Base-by-base conservation (phyloP, 1,140 invertebrate genomes). In the Battus philenor region DNA sequence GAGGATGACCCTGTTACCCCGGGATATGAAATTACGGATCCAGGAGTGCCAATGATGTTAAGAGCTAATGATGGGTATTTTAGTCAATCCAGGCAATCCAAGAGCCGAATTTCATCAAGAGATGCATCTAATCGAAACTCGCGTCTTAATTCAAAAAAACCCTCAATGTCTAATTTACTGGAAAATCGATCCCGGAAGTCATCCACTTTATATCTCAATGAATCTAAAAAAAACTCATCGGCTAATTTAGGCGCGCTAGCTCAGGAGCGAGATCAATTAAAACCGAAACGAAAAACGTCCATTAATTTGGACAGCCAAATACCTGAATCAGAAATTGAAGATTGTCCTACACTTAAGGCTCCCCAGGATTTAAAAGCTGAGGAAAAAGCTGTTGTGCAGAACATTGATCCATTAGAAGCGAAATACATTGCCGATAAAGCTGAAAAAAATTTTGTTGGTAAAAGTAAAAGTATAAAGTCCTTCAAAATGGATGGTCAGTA, bases 41-140 rank as follows among this genome's bases (percentile, higher is more conserved):
- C 90, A 2, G 90, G 88, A 44, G 85, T 89, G 2, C 89, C 90
- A 1, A 91, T 91, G 90, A 87, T 92, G 81, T 81, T 90, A 9
- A 68, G 83, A 34, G 87, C 89, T 2, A 92, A 91, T 54, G 90
- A 92, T 56, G 90, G 90, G 5, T 91, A 89, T 83, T 92, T 87
- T 36, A 84, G 75, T 46, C 68, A 79, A 22, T 81, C 78, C 8
- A 78, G 77, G 15, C 78, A 83, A 52, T 89, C 79, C 30, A 83
- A 62, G 68, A 87, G 65, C 59, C 83, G 84, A 44, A 17, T 87
- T 12, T 83, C 78, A 27, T 88, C 59, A 47, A 85, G 56, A 67
- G 83, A 68, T 66, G 81, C 56, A 48, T 85, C 81, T 17, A 69
- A 63, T 26, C 62, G 51, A 59, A 70, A 57, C 16, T 83, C 79